Conservation (phyloP, 2,888 invertebrate genomes). For the Agrotis puta region DNA sequence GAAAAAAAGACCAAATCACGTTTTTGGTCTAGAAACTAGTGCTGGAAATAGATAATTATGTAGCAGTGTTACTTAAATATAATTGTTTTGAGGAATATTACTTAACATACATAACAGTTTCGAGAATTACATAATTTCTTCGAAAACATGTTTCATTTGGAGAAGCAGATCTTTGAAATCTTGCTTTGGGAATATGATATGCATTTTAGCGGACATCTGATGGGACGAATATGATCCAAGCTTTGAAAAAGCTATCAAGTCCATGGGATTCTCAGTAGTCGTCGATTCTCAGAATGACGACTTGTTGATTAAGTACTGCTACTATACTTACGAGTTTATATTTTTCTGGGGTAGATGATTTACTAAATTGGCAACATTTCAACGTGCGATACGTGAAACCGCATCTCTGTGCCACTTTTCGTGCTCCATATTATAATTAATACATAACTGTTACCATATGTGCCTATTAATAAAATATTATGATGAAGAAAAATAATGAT, state of each 20-base stretch:
- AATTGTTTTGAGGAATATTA: conserved; percentile 34
- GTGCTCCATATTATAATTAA: conserved; percentile 42
- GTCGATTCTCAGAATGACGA: conserved; percentile 42
- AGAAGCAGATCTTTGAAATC: conserved; percentile 40
- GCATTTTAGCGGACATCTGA: conserved; percentile 21
- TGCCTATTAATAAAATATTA: conserved; percentile 14
- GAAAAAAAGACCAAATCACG: conserved; percentile 25
- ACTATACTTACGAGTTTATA: conserved; percentile 1
- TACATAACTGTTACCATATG: conserved; percentile 24
- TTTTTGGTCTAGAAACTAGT: conserved; percentile 37
- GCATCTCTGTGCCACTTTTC: conserved; percentile 46
- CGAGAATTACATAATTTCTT: conserved; percentile 43
- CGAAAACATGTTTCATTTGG: conserved; percentile 33
- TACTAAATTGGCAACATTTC: conserved; percentile 61
- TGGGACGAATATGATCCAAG: conserved; percentile 43
- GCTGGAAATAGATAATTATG: conserved; percentile 27
- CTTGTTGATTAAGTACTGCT: conserved; percentile 4
- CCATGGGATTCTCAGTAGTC: conserved; percentile 29
- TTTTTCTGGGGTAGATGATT: conserved; percentile 43
- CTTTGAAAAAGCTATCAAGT: conserved; percentile 35
- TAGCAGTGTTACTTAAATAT: conserved; percentile 32
- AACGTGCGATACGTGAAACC: conserved; percentile 49
- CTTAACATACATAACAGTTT: conserved; percentile 46
- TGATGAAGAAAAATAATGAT: neutral
- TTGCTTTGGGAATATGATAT: conserved; percentile 50